phyloP scores from a whole-genome alignment of 1,140 invertebrate species.

The Drosophila sturtevanti region DNA sequence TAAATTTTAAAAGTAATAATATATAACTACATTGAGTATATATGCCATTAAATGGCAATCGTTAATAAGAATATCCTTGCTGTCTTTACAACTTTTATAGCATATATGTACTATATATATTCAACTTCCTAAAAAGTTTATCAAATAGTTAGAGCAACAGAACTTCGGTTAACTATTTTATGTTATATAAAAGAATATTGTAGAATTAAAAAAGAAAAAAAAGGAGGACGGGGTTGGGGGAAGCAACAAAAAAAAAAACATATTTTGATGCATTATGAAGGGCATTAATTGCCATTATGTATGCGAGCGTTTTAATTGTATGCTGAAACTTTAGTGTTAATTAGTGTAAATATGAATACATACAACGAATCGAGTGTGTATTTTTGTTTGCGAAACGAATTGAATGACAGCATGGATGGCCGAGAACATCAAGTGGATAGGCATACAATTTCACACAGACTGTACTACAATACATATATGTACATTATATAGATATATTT shows the following conservation, averaged over 20 bases:
- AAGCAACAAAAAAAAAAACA: constrained; percentile 1
- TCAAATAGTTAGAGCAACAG: background rate
- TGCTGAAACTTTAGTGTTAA: constrained; percentile 58
- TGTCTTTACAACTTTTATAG: too few relatives aligned
- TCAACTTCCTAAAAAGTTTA: too few relatives aligned
- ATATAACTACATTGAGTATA: too few relatives aligned
- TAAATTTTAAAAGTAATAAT: too few relatives aligned
- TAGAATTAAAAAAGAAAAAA: background rate
- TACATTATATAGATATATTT: too few relatives aligned
- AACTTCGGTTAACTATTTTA: background rate
- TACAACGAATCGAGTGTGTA: constrained; percentile 13
- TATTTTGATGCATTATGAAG: constrained; percentile 24
- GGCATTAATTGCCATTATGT: constrained; percentile 62
- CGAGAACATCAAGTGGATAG: constrained; percentile 22
- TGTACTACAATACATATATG: too few relatives aligned
- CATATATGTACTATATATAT: too few relatives aligned
- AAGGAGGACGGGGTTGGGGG: too few relatives aligned
- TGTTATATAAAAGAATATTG: background rate
- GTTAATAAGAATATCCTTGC: too few relatives aligned
- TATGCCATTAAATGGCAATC: too few relatives aligned
- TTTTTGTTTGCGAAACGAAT: constrained; percentile 29
- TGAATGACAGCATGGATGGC: constrained; percentile 34
- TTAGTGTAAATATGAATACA: constrained; percentile 52
- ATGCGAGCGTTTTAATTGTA: constrained; percentile 43
- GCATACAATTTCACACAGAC: too few relatives aligned